phyloP scores from a whole-genome alignment of 2,113 vertebrate genomes.

The Platysternon megacephalum region DNA sequence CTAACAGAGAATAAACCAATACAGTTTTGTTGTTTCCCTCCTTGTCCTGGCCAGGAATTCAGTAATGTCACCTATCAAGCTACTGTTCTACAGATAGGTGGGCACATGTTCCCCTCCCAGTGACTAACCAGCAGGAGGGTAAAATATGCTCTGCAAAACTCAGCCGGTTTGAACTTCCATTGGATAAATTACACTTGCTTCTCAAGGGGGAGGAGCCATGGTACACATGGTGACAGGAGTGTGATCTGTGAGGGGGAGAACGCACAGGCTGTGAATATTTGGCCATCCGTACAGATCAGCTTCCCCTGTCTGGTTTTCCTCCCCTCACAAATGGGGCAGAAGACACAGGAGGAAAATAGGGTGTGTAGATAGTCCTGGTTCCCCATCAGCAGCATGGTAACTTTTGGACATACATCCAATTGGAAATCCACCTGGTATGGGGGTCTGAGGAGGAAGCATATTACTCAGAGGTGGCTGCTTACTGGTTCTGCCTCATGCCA shows the following conservation, averaged over 20 bases:
- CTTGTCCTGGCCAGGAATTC: not conserved
- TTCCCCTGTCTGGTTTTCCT: not conserved
- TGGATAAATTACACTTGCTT: not conserved
- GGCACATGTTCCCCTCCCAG: not conserved
- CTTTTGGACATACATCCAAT: not conserved
- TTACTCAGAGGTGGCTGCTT: not conserved
- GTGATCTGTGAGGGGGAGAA: not conserved
- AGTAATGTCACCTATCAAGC: not conserved
- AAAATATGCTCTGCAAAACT: not conserved
- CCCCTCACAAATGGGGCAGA: not conserved
- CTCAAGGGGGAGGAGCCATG: not conserved
- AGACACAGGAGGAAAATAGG: not conserved
- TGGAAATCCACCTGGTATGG: rapidly evolving
- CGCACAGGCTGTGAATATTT: not conserved
- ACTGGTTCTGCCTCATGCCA: not conserved
- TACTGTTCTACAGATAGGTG: not conserved
- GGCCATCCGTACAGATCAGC: not conserved
- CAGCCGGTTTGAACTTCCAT: not conserved
- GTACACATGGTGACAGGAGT: not conserved
- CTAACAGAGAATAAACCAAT: not conserved
- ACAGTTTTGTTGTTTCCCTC: not conserved
- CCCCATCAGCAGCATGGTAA: not conserved
- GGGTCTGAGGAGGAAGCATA: not conserved
- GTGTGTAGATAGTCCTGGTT: too few species aligned
- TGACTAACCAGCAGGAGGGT: not conserved